These are phyloP conservation scores for Papilio helenus DNA, from an alignment of 1,140 invertebrate genomes.

Conservation along the genomic window DNA sequence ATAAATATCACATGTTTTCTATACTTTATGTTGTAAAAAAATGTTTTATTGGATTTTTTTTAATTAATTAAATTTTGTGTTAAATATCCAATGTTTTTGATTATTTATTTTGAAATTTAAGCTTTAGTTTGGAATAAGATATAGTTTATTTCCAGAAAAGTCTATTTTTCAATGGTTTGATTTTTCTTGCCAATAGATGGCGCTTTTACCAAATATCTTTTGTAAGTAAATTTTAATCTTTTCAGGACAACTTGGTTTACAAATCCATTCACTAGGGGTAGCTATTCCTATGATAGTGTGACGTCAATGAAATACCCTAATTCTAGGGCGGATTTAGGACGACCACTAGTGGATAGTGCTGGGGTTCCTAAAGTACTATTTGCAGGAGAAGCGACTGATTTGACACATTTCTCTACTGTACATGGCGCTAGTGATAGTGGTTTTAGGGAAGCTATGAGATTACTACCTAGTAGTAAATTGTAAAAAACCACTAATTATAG, in stretches of 20 bases:
- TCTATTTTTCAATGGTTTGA: too few relatives aligned
- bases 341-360: slow-evolving; percentile 49
- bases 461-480: slow-evolving; percentile 50
- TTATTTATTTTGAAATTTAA: too few relatives aligned
- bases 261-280: slow-evolving; percentile 61
- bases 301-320: slow-evolving; percentile 48
- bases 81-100: too few relatives aligned
- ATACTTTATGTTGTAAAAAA: too few relatives aligned
- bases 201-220: background rate
- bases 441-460: slow-evolving; percentile 80
- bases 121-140: too few relatives aligned
- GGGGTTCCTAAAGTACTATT: slow-evolving; percentile 56
- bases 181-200: too few relatives aligned
- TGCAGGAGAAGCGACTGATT: slow-evolving; percentile 75
- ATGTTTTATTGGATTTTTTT: too few relatives aligned
- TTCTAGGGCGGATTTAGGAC: slow-evolving; percentile 46
- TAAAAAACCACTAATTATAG: slow-evolving; percentile 11
- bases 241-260: slow-evolving; percentile 60
- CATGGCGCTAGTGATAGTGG: slow-evolving; percentile 85
- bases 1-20: background rate
- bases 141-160: background rate
- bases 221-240: background rate
- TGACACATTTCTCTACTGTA: slow-evolving; percentile 84
- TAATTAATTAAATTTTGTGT: too few relatives aligned
- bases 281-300: slow-evolving; percentile 59